phyloP scores from a whole-genome alignment of 2,113 vertebrate species.

The Austrofundulus limnaeus region DNA sequence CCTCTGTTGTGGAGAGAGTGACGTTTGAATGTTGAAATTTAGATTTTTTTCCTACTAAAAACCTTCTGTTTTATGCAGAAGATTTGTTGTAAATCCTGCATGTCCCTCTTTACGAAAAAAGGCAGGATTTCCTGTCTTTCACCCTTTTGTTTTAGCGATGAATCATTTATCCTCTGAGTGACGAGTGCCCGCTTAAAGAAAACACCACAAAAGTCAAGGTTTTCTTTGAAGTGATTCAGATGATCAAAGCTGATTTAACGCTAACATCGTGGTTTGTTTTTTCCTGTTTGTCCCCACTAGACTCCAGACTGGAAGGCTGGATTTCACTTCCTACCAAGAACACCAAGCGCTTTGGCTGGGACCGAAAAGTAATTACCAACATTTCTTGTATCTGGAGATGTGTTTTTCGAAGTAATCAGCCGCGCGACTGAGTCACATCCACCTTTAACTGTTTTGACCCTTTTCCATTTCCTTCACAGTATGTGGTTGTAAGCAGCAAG shows the following conservation, averaged over 20 bases:
- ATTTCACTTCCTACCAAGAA: conserved; percentile 90
- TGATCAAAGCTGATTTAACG: conserved; percentile 24
- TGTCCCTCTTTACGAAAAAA: neutral
- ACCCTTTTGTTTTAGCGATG: neutral
- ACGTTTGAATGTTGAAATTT: neutral
- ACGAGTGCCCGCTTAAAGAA: conserved; percentile 14
- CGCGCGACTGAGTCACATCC: neutral
- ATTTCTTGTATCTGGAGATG: conserved; percentile 1
- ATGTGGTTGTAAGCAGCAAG: conserved; percentile 96
- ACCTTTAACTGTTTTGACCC: neutral
- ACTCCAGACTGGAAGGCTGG: conserved; percentile 92
- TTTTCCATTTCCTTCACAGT: conserved; percentile 77
- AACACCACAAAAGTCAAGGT: conserved; percentile 40
- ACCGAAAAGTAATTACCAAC: conserved; percentile 86
- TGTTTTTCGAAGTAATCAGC: conserved; percentile 13
- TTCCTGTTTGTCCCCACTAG: conserved; percentile 62
- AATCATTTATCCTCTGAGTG: conserved; percentile 18
- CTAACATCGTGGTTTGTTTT: conserved; percentile 42
- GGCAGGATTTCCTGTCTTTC: conserved; percentile 9
- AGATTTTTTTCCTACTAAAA: neutral
- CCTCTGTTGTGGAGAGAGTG: conserved; percentile 19
- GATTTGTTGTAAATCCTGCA: neutral
- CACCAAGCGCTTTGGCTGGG: conserved; percentile 97
- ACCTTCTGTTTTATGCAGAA: neutral
- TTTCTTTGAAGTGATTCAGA: conserved; percentile 29